These are phyloP conservation scores for Hipparchia semele DNA, from an alignment of 2,888 invertebrate genomes.

Conservation along the genomic window DNA sequence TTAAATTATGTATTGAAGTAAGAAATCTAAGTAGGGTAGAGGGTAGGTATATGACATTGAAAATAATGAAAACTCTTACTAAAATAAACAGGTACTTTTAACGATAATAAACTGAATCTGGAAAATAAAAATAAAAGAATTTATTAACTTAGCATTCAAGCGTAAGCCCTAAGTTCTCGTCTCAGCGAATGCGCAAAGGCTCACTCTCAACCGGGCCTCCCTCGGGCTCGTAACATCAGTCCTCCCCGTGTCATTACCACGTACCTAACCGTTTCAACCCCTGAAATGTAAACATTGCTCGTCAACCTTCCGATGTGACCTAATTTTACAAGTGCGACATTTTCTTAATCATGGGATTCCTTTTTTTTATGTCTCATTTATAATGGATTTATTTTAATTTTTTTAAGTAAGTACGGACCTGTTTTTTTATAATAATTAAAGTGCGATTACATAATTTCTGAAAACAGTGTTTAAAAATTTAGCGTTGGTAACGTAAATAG, in stretches of 20 bases:
- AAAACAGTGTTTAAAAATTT: too few relatives aligned
- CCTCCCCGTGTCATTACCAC: slow-evolving; percentile 34
- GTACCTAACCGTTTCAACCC: slow-evolving; percentile 41
- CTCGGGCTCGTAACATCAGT: slow-evolving; percentile 49
- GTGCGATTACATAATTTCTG: not conserved
- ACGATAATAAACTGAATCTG: not conserved
- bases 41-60: too few relatives aligned
- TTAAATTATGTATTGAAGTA: too few relatives aligned
- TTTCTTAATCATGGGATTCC: slow-evolving; percentile 9
- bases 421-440: not conserved
- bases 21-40: too few relatives aligned
- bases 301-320: slow-evolving; percentile 39
- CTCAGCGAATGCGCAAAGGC: slow-evolving; percentile 67
- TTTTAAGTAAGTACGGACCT: slow-evolving; percentile 20
- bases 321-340: slow-evolving; percentile 25
- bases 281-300: slow-evolving; percentile 51
- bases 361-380: not conserved
- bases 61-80: too few relatives aligned
- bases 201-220: slow-evolving; percentile 68
- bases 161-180: slow-evolving; percentile 62
- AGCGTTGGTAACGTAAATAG: too few relatives aligned
- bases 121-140: not conserved
- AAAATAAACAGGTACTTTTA: not conserved
- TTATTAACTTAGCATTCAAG: slow-evolving; percentile 29
- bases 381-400: slow-evolving; percentile 7